Conservation (phyloP, 2,113 vertebrate genomes). For the Neoarius graeffei region DNA sequence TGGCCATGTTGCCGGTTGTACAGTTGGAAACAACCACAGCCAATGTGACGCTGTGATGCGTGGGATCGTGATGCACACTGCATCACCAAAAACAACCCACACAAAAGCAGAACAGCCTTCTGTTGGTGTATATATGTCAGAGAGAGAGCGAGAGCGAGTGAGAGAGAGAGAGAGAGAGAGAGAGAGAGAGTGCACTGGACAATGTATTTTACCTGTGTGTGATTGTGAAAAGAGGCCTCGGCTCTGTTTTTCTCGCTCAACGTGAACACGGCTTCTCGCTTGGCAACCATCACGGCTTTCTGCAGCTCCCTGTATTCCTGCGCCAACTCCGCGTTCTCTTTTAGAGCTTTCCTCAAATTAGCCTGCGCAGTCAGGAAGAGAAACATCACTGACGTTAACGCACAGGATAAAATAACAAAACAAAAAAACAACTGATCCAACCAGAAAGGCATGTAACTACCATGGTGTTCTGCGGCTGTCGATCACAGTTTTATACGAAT, state of each 20-base stretch:
- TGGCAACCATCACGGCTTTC: constrained; percentile 60
- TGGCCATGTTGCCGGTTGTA: constrained; percentile 63
- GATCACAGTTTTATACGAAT: no score
- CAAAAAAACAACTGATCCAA: not conserved
- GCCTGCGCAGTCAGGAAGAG: constrained; percentile 55
- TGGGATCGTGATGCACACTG: not conserved
- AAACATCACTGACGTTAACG: constrained; percentile 23
- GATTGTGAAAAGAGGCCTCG: constrained; percentile 56
- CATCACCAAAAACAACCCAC: not conserved
- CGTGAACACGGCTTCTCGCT: constrained; percentile 52
- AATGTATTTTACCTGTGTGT: constrained; percentile 62
- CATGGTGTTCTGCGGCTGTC: not conserved
- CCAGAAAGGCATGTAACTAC: not conserved
- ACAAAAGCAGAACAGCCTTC: not conserved
- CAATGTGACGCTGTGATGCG: not conserved
- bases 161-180: no score
- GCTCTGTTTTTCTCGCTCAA: constrained; percentile 55
- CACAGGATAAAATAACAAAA: not conserved
- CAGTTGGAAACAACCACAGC: constrained; percentile 51
- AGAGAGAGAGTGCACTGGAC: not conserved
- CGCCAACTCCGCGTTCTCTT: constrained; percentile 63
- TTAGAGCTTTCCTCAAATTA: constrained; percentile 50
- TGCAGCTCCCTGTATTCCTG: constrained; percentile 56
- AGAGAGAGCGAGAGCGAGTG: no score
- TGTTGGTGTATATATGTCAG: no score